Evolutionary conservation across 2,797 vertebrate genomes (phyloP).

Genomic region (Phalanger gymnotis): DNA sequence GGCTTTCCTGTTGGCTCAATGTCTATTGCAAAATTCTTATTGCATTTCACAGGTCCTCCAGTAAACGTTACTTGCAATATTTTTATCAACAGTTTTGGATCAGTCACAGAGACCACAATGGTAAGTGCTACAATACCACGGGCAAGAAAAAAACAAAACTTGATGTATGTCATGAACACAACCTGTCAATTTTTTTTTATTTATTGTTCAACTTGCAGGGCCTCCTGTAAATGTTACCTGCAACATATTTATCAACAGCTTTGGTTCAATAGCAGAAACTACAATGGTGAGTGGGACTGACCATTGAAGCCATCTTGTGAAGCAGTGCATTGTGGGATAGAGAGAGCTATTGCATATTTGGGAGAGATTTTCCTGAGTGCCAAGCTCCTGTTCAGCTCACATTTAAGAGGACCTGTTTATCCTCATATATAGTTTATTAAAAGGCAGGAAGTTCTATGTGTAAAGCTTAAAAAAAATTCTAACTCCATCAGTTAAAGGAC

Average conservation of each 20-base stretch:
- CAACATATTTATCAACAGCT: constrained; percentile 99
- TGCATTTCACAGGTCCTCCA: constrained; percentile 95
- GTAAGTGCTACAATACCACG: constrained; percentile 89
- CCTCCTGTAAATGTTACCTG: constrained; percentile 99
- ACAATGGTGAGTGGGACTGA: constrained; percentile 97
- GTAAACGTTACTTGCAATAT: constrained; percentile 99
- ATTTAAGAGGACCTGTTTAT: constrained; percentile 30
- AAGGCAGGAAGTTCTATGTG: constrained; percentile 35
- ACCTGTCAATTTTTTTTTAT: constrained; percentile 92
- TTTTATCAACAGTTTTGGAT: constrained; percentile 99
- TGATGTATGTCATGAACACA: constrained; percentile 86
- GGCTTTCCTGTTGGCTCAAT: constrained; percentile 83
- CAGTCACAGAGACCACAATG: constrained; percentile 97
- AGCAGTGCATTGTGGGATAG: constrained; percentile 81
- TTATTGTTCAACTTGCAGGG: constrained; percentile 97
- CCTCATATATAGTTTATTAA: constrained; percentile 4
- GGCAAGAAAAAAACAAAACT: constrained; percentile 86
- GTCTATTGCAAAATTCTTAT: constrained; percentile 90
- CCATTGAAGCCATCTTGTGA: constrained; percentile 89
- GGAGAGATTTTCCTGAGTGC: constrained; percentile 40
- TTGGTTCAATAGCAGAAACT: constrained; percentile 99
- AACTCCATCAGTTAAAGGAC: constrained; percentile 17
- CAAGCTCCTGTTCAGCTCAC: constrained; percentile 51
- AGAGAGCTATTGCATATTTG: constrained; percentile 32
- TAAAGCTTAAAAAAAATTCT: constrained; percentile 40